These are phyloP conservation scores for Rhodinocichla rosea DNA, from an alignment of 2,113 vertebrate genomes.

Conservation along the genomic window DNA sequence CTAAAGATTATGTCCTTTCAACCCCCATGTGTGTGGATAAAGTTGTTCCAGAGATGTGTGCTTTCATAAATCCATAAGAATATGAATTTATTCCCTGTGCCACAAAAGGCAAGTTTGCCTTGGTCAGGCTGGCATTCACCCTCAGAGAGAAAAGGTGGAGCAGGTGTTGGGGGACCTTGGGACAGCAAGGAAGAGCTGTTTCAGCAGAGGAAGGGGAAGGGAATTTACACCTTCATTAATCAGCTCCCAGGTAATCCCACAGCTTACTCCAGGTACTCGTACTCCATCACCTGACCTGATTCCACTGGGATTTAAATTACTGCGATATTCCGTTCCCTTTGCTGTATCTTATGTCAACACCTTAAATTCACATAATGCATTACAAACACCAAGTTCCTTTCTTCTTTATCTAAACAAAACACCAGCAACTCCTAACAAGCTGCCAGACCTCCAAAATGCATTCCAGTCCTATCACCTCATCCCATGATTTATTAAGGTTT, in stretches of 20 bases:
- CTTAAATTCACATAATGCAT: not conserved
- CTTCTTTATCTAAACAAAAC: not conserved
- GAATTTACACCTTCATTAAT: not conserved
- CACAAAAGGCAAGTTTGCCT: not conserved
- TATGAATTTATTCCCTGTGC: not conserved
- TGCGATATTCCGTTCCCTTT: not conserved
- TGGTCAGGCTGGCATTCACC: not conserved
- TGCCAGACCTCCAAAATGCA: not conserved
- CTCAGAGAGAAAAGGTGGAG: not conserved
- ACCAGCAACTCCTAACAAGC: not conserved
- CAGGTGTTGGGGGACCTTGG: not conserved
- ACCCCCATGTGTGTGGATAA: rapidly evolving
- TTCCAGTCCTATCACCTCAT: not conserved
- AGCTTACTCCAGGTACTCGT: not conserved
- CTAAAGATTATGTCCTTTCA: not conserved
- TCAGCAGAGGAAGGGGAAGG: not conserved
- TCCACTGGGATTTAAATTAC: not conserved
- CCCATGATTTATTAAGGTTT: not conserved
- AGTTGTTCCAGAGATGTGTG: rapidly evolving
- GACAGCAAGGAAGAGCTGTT: not conserved
- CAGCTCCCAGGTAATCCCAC: not conserved
- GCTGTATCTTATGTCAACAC: not conserved
- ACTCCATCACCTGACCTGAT: not conserved
- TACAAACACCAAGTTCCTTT: not conserved
- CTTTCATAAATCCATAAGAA: not conserved